These are phyloP conservation scores for Amphilophus citrinellus DNA, from an alignment of 2,113 vertebrate species.

Conservation along the genomic window DNA sequence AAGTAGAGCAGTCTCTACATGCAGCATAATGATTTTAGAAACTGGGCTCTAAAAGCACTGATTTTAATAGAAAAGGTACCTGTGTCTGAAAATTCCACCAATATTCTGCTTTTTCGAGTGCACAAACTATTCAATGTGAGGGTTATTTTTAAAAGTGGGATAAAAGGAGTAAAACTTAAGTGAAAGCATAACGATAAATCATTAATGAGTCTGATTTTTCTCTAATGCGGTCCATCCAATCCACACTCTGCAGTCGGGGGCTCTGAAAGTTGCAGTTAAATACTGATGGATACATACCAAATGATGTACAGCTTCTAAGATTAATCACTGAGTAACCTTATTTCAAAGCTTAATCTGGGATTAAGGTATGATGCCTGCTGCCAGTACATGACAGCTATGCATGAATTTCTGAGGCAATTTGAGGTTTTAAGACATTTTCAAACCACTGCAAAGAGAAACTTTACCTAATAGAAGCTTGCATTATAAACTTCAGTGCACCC, in stretches of 20 bases:
- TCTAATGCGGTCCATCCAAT: conserved; percentile 17
- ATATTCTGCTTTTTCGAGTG: not conserved
- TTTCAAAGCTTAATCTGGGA: conserved; percentile 56
- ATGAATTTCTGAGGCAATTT: conserved; percentile 38
- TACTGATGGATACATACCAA: conserved; percentile 38
- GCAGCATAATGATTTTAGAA: not conserved
- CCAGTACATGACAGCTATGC: conserved; percentile 28
- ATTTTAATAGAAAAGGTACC: not conserved
- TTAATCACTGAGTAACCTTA: conserved; percentile 55
- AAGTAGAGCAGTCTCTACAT: not conserved
- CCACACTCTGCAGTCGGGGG: conserved; percentile 2
- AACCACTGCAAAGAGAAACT: conserved; percentile 1
- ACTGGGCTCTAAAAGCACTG: not conserved
- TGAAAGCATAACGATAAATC: not conserved
- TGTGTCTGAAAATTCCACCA: not conserved
- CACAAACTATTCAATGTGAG: not conserved
- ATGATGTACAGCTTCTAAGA: conserved; percentile 40
- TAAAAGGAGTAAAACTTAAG: not conserved
- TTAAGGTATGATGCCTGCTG: conserved; percentile 55
- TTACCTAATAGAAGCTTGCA: not conserved
- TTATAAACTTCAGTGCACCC: not conserved
- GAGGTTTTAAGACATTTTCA: conserved; percentile 18
- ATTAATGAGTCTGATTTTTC: conserved; percentile 25
- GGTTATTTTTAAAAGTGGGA: not conserved
- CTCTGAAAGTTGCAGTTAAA: conserved; percentile 33